These are phyloP conservation scores for Micrasema minimum DNA, from an alignment of 1,140 invertebrate genomes.

Conservation along the genomic window DNA sequence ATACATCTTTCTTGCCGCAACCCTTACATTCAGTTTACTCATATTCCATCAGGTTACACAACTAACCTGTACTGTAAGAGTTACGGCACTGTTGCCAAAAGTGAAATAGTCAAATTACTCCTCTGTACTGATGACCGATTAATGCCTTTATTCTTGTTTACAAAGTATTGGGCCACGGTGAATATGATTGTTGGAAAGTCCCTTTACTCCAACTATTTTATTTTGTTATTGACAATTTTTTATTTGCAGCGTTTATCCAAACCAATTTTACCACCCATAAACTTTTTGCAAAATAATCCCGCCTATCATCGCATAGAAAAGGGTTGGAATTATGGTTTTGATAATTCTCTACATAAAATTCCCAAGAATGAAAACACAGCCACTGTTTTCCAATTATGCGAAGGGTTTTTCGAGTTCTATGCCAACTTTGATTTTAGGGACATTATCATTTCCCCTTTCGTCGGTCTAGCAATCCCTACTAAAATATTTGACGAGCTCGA, in stretches of 20 bases:
- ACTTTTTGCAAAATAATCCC: conserved; percentile 57
- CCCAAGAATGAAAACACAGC: conserved; percentile 52
- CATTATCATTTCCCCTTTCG: conserved; percentile 63
- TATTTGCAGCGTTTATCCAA: conserved; percentile 72
- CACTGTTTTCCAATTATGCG: conserved; percentile 58
- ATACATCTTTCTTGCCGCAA: neutral
- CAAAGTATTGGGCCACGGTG: conserved; percentile 77
- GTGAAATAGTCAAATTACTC: conserved; percentile 69
- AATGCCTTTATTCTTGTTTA: conserved; percentile 68
- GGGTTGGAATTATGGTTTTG: conserved; percentile 64
- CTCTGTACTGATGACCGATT: conserved; percentile 69
- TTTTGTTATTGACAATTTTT: conserved; percentile 72
- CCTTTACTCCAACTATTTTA: conserved; percentile 70
- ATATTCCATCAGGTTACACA: conserved; percentile 66
- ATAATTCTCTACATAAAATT: conserved; percentile 39
- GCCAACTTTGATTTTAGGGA: conserved; percentile 62
- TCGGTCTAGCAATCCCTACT: conserved; percentile 57
- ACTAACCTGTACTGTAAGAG: conserved; percentile 79
- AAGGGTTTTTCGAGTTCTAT: conserved; percentile 66
- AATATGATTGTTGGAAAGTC: conserved; percentile 64
- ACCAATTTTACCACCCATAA: conserved; percentile 75
- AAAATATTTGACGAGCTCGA: neutral
- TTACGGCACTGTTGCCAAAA: conserved; percentile 71
- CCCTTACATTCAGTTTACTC: conserved; percentile 77
- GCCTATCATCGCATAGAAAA: conserved; percentile 54